Conservation (phyloP, 2,888 invertebrate genomes). For the Acanthosepion lycidas region DNA sequence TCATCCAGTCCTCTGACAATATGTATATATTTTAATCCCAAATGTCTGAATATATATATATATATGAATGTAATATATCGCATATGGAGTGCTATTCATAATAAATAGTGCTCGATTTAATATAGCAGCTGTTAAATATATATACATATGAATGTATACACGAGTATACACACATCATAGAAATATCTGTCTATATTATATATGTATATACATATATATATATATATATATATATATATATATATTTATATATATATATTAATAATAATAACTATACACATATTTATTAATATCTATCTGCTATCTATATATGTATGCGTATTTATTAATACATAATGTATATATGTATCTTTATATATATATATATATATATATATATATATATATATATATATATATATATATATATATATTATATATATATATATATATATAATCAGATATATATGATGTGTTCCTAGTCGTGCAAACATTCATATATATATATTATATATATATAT, state of each 20-base stretch:
- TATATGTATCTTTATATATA: too few relatives aligned
- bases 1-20: too few relatives aligned
- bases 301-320: not conserved
- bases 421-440: not conserved
- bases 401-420: not conserved
- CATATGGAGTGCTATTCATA: too few relatives aligned
- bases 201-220: not conserved
- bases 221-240: not conserved
- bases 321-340: too few relatives aligned
- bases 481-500: constrained; percentile 38
- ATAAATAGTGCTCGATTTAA: too few relatives aligned
- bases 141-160: not conserved
- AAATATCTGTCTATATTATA: not conserved
- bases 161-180: not conserved
- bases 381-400: constrained; percentile 34
- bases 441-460: too few relatives aligned
- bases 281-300: not conserved
- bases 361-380: not conserved
- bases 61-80: not conserved
- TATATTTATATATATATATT: not conserved
- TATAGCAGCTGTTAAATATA: not conserved
- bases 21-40: too few relatives aligned
- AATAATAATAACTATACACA: not conserved
- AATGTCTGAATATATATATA: constrained; percentile 36
- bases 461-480: not conserved